Conservation (phyloP, 2,113 vertebrate species). For the Dolichallabes microphthalmus region DNA sequence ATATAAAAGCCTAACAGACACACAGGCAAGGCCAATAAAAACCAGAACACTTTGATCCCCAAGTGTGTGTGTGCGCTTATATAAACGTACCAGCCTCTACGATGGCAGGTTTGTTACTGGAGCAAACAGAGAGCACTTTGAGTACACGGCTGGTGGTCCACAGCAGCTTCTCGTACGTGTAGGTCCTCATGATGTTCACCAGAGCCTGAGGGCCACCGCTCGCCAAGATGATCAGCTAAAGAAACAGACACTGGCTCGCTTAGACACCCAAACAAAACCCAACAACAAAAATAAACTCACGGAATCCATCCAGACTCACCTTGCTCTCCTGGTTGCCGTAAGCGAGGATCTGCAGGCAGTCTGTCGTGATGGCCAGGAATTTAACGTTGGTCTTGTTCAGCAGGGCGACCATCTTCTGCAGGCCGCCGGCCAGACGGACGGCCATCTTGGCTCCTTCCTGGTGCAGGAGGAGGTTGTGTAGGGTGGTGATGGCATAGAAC, state of each 20-base stretch:
- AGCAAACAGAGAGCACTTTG: slow-evolving; percentile 97
- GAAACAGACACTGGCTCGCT: background rate
- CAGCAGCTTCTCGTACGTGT: slow-evolving; percentile 95
- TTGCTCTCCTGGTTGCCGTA: slow-evolving; percentile 99
- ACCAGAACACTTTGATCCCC: background rate
- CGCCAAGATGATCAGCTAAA: slow-evolving; percentile 94
- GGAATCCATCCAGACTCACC: slow-evolving; percentile 63
- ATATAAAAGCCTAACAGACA: no score
- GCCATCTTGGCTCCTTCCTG: slow-evolving; percentile 99
- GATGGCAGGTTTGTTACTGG: slow-evolving; percentile 98
- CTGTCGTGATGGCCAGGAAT: slow-evolving; percentile 97
- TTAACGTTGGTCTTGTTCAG: slow-evolving; percentile 98
- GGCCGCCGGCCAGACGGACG: slow-evolving; percentile 91
- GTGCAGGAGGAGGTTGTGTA: slow-evolving; percentile 95
- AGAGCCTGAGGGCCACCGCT: slow-evolving; percentile 96
- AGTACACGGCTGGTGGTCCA: slow-evolving; percentile 99
- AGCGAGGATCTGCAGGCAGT: slow-evolving; percentile 97
- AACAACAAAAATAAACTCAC: background rate
- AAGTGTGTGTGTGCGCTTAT: background rate
- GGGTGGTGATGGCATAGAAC: slow-evolving; percentile 97
- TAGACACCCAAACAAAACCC: background rate
- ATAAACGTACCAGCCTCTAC: slow-evolving; percentile 86
- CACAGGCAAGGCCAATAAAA: background rate
- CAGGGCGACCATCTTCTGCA: slow-evolving; percentile 98
- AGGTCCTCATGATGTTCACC: slow-evolving; percentile 99